Conservation (phyloP, 2,113 vertebrate species). For the cattle (Bos taurus) region DNA sequence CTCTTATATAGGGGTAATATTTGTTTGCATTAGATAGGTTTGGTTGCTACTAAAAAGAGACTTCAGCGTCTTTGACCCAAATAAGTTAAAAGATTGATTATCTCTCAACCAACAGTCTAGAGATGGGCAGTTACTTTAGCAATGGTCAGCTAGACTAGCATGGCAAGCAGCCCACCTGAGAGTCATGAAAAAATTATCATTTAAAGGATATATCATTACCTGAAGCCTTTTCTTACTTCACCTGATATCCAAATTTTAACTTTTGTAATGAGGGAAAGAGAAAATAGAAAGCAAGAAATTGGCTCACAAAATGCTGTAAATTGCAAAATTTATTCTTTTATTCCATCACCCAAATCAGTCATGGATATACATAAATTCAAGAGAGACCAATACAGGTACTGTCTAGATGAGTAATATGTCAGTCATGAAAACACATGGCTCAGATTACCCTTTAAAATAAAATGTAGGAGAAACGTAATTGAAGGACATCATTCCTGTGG, state of each 20-base stretch:
- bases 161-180: background rate
- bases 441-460: background rate
- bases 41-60: background rate
- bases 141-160: background rate
- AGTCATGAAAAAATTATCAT: background rate
- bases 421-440: background rate
- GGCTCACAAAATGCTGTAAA: background rate
- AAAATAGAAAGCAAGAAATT: background rate
- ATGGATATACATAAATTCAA: background rate
- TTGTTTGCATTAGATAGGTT: background rate
- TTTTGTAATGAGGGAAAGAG: background rate
- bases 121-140: background rate
- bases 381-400: background rate
- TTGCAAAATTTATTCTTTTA: background rate
- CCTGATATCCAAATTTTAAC: background rate
- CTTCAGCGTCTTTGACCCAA: background rate
- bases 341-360: background rate
- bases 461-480: background rate
- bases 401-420: background rate
- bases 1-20: background rate
- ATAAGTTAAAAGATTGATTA: background rate
- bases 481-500: background rate
- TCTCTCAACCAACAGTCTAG: background rate
- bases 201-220: background rate
- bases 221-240: background rate